These are phyloP conservation scores for Oscheius sp. DNA, from an alignment of 1,140 invertebrate species.

Conservation along the genomic window DNA sequence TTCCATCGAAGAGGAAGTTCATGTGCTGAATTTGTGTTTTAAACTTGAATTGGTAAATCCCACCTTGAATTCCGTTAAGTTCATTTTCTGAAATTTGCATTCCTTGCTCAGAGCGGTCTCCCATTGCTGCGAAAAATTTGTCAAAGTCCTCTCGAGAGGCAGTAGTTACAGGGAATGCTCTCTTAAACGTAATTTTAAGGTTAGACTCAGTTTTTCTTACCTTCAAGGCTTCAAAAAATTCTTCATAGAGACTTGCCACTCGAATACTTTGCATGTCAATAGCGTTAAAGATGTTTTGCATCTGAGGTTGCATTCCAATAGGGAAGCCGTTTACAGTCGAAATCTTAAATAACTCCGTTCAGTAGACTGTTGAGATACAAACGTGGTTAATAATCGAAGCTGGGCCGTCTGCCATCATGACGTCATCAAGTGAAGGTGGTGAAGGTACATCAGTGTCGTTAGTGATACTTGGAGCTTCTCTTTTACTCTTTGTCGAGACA, in stretches of 20 bases:
- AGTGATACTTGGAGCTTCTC: not conserved
- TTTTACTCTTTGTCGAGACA: not conserved
- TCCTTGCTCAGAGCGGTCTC: not conserved
- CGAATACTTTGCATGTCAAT: not conserved
- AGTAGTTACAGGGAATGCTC: not conserved
- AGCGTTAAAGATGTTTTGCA: not conserved
- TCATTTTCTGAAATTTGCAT: conserved; percentile 9
- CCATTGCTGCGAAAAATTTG: not conserved
- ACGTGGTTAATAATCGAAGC: conserved; percentile 6
- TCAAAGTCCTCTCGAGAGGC: not conserved
- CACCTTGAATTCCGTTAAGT: not conserved
- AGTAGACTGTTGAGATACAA: not conserved
- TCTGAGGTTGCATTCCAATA: not conserved
- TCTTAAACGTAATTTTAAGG: not conserved
- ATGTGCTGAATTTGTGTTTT: conserved; percentile 10
- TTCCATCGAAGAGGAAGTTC: conserved; percentile 17
- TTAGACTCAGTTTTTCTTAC: not conserved
- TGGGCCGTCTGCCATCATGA: conserved; percentile 12
- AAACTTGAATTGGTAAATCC: not conserved
- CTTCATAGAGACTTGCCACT: not conserved
- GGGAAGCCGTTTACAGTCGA: conserved; percentile 5
- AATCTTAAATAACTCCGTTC: conserved; percentile 5
- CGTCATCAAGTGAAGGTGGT: not conserved
- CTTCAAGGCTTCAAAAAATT: not conserved
- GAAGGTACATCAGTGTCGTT: too few species aligned